Base-by-base conservation (phyloP, 2,888 invertebrate genomes). In the Nomada flava region DNA sequence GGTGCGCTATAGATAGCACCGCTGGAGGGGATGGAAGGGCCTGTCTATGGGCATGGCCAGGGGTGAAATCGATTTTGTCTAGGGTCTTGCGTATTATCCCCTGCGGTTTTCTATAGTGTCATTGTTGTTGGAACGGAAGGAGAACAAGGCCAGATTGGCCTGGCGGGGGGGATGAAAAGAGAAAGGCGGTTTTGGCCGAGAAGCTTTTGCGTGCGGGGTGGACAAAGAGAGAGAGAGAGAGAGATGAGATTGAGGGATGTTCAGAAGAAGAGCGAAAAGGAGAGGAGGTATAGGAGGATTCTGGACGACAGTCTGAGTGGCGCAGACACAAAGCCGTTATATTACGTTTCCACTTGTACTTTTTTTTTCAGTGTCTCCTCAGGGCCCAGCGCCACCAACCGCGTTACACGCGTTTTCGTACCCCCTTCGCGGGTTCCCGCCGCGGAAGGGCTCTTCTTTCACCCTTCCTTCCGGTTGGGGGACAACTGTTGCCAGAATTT, bases 341-440 rank as follows among this genome's bases (percentile, higher is more conserved):
- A 93, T 92, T 93, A 92, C 92, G 88, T 92, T 92, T 93, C 93
- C 91, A 92, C 92, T 89, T 91, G 87, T 90, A 86, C 89, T 91
- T 55, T 91, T 90, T 91, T 88, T 89, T 36, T 36, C 36, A 89
- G 90, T 88, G 87, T 89, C 88, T 86, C 76, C 85, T 81, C 80
- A 29, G 80, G 68, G 67, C 59, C 78, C 62, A 79, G 76, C 79
- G 77, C 76, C 79, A 72, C 68, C 44, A 79, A 36, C 73, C 36
- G 55, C 57, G 81, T 83, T 74, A 70, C 83, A 53, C 79, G 64
- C 79, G 76, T 68, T 55, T 60, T 26, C 69, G 69, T 55, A 62
- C 18, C 53, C 29, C n/a, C 52, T 55, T 29, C 53, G 55, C 44
- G 65, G 64, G 76, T 79, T 85, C 71, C 69, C 47, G 68, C 71